Conservation (phyloP, 2,113 vertebrate species). For the Ibidorhyncha struthersii region DNA sequence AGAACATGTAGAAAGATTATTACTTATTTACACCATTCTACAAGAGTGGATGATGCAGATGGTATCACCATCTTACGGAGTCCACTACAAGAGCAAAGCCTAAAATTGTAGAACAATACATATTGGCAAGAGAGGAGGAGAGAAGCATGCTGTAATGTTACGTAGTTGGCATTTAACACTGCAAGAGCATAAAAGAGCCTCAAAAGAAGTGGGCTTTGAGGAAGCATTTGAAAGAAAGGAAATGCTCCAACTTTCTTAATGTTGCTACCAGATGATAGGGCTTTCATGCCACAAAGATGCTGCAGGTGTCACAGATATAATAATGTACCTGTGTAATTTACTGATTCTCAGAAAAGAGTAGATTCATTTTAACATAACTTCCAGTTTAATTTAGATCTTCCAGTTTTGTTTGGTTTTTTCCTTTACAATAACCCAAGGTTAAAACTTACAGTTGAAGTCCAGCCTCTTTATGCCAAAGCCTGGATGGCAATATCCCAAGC, state of each 20-base stretch:
- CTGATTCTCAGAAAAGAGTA: background rate
- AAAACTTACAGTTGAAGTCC: background rate
- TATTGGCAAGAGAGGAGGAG: background rate
- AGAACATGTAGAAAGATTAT: background rate
- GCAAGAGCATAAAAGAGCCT: background rate
- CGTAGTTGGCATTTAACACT: background rate
- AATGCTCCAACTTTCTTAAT: background rate
- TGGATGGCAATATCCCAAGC: background rate
- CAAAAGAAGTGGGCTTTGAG: background rate
- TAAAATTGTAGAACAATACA: background rate
- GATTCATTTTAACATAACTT: background rate
- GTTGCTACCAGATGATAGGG: background rate
- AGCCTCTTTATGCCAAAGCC: background rate
- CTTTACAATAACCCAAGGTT: background rate
- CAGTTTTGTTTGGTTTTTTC: background rate
- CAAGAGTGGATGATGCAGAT: background rate
- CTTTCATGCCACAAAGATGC: background rate
- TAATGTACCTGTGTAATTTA: background rate
- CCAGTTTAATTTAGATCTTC: background rate
- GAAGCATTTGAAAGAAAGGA: background rate
- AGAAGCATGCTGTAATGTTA: background rate
- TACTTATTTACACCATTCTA: background rate
- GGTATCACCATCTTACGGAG: background rate
- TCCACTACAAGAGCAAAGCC: background rate
- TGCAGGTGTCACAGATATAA: accelerated